Conservation (phyloP, 2,113 vertebrate species). For the Syngnathus floridae region DNA sequence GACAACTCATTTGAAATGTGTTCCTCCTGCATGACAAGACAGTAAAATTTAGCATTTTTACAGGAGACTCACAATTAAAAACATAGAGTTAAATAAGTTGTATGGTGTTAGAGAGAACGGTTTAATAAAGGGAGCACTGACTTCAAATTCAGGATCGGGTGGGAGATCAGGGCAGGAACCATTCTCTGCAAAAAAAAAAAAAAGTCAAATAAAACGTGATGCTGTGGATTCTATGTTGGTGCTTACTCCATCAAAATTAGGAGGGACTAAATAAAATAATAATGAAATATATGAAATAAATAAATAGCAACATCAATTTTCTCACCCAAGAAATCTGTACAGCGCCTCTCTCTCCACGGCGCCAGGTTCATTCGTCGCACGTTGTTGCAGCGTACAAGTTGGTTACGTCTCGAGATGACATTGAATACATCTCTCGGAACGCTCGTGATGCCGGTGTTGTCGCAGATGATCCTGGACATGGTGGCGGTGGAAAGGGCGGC, state of each 20-base stretch:
- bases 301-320: neutral
- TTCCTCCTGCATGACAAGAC: neutral
- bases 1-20: neutral
- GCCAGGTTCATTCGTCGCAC: slow-evolving; percentile 42
- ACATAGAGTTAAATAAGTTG: neutral
- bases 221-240: neutral
- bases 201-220: slow-evolving; percentile 28
- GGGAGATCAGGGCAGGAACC: slow-evolving; percentile 7
- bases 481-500: slow-evolving; percentile 17
- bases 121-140: slow-evolving; percentile 26
- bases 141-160: slow-evolving; percentile 7
- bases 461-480: slow-evolving; percentile 68
- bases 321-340: slow-evolving; percentile 11
- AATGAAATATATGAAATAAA: neutral
- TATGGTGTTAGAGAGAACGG: neutral
- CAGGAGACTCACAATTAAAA: neutral
- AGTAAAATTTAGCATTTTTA: slow-evolving; percentile 1
- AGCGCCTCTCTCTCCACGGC: slow-evolving; percentile 49
- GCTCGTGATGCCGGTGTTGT: slow-evolving; percentile 63
- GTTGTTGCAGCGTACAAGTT: slow-evolving; percentile 21
- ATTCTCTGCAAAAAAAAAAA: slow-evolving; percentile 50
- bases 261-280: neutral
- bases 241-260: neutral
- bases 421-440: slow-evolving; percentile 47
- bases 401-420: neutral